phyloP scores from a whole-genome alignment of 1,140 invertebrate genomes.

The Galendromus occidentalis region DNA sequence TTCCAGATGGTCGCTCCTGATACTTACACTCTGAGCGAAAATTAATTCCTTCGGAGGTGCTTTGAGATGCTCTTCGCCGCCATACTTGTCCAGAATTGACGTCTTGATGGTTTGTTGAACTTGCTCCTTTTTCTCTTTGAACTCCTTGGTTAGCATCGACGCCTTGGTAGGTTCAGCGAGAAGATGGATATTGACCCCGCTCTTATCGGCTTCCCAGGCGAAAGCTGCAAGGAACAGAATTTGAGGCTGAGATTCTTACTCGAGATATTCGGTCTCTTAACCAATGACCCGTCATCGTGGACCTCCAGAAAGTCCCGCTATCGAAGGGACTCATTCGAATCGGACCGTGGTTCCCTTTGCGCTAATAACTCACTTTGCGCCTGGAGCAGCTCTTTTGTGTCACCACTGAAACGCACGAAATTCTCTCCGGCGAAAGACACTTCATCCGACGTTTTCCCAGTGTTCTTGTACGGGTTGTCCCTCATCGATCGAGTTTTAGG shows the following conservation, averaged over 20 bases:
- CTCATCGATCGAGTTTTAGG: slow-evolving; percentile 96
- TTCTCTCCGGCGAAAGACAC: slow-evolving; percentile 87
- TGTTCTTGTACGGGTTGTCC: slow-evolving; percentile 69
- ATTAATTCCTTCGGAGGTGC: slow-evolving; percentile 62
- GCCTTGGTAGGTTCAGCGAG: slow-evolving; percentile 93
- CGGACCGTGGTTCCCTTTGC: too few relatives aligned
- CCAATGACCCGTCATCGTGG: too few relatives aligned
- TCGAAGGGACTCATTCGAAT: too few relatives aligned
- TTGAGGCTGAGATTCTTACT: too few relatives aligned
- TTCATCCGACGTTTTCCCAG: slow-evolving; percentile 40
- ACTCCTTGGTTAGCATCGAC: slow-evolving; percentile 72
- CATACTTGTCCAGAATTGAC: slow-evolving; percentile 63
- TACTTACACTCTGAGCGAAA: slow-evolving; percentile 55
- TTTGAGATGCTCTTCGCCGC: slow-evolving; percentile 74
- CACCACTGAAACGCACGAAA: slow-evolving; percentile 77
- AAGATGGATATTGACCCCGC: slow-evolving; percentile 84
- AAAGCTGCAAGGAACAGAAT: too few relatives aligned
- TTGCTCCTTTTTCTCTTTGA: slow-evolving; percentile 65
- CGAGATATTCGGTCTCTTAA: too few relatives aligned
- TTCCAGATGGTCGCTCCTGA: slow-evolving; percentile 9
- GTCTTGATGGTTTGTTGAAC: slow-evolving; percentile 53
- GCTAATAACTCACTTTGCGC: slow-evolving; percentile 41
- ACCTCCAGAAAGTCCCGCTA: too few relatives aligned
- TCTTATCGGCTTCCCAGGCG: slow-evolving; percentile 89
- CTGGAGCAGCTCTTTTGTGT: slow-evolving; percentile 67